Evolutionary conservation across 2,797 vertebrate species (phyloP).

Genomic region (Sebastolobus alascanus): DNA sequence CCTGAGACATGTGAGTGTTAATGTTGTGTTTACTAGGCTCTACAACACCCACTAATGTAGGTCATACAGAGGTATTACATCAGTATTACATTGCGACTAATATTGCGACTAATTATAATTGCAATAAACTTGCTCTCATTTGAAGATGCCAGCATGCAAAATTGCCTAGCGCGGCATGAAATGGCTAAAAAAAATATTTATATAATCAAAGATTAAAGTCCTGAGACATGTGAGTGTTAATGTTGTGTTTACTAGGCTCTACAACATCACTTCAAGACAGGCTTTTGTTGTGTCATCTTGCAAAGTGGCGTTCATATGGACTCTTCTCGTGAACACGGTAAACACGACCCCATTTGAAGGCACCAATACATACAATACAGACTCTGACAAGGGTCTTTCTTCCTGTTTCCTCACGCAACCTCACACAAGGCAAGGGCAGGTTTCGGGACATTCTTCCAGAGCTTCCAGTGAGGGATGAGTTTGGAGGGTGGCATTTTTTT

Average conservation of each 20-base stretch:
- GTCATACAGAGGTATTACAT: too few relatives aligned
- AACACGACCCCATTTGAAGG: too few relatives aligned
- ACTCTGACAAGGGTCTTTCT: not conserved
- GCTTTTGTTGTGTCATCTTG: not conserved
- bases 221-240: not conserved
- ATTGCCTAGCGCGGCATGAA: not conserved
- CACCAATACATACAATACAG: not conserved
- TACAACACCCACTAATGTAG: not conserved
- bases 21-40: not conserved
- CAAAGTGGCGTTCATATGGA: too few relatives aligned
- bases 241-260: not conserved
- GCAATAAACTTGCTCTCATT: not conserved
- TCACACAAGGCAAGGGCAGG: not conserved
- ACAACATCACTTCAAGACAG: not conserved
- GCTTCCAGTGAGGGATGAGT: not conserved
- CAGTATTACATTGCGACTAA: too few relatives aligned
- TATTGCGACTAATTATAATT: too few relatives aligned
- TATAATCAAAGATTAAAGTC: not conserved
- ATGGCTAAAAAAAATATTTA: not conserved
- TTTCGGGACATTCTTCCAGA: not conserved
- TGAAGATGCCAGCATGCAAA: not conserved
- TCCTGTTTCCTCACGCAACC: not conserved
- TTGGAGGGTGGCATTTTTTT: not conserved
- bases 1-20: too few relatives aligned
- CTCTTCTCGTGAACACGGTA: too few relatives aligned